A percentile compares a stretch with the other conserved stretches of the same genome.
Conservation (phyloP, 2,888 invertebrate species). For the Leptinotarsa juncta region DNA sequence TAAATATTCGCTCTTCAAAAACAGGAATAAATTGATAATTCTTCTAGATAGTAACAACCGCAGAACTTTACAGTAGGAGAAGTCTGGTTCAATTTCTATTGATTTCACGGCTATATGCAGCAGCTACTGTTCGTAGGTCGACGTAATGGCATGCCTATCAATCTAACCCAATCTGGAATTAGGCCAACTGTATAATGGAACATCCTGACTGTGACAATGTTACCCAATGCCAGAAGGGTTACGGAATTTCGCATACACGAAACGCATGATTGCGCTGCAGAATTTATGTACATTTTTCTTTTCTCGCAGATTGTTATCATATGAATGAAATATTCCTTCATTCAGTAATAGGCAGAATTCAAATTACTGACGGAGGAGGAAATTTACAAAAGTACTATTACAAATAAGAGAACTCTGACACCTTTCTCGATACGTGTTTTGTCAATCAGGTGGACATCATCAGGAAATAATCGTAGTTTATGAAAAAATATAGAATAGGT, state of each 20-base stretch:
- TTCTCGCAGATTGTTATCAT: neutral
- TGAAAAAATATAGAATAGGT: too few relatives aligned
- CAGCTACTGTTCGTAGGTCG: constrained; percentile 3
- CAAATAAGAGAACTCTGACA: too few relatives aligned
- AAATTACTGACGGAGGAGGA: too few relatives aligned
- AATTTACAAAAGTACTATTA: too few relatives aligned
- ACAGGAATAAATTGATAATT: neutral
- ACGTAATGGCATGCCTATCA: constrained; percentile 13
- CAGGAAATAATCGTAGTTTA: too few relatives aligned
- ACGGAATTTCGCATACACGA: neutral
- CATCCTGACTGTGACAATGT: constrained; percentile 15
- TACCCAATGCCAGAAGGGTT: constrained; percentile 10
- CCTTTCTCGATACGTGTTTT: too few relatives aligned
- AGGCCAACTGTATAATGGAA: constrained; percentile 10
- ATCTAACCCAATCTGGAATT: constrained; percentile 20
- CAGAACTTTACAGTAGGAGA: neutral
- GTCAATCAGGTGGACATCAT: too few relatives aligned
- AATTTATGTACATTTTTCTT: neutral
- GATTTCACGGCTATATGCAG: constrained; percentile 11
- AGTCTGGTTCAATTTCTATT: neutral
- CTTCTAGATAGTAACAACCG: neutral
- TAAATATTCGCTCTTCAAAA: too few relatives aligned
- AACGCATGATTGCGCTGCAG: neutral
- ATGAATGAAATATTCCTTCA: neutral
- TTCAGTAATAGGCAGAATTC: too few relatives aligned